Percentiles rank a stretch among this genome's conserved stretches.
phyloP scores from a whole-genome alignment of 2,113 vertebrate species.

The Tachycineta bicolor region DNA sequence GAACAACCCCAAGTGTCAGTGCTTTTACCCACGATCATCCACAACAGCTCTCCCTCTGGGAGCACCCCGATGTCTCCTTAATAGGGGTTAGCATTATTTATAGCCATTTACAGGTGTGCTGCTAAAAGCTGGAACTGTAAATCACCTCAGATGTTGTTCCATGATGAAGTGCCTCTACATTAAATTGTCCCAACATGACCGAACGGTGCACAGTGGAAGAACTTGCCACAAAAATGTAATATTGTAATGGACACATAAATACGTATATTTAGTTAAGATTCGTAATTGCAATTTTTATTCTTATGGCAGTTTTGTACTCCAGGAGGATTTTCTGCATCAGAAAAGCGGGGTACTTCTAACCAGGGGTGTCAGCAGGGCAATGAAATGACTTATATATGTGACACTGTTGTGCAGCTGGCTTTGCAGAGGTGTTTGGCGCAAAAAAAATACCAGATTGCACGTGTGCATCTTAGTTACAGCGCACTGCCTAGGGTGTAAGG shows the following conservation, averaged over 20 bases:
- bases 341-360: not conserved
- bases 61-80: slow-evolving; percentile 17
- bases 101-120: slow-evolving; percentile 20
- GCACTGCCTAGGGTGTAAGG: not conserved
- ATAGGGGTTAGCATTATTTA: slow-evolving; percentile 20
- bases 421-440: not conserved
- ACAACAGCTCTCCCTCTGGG: not conserved
- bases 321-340: not conserved
- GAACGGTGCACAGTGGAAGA: not conserved
- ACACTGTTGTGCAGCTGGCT: not conserved
- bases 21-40: not conserved
- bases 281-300: not conserved
- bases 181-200: slow-evolving; percentile 17
- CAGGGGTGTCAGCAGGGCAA: not conserved
- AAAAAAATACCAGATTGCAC: not conserved
- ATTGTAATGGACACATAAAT: not conserved
- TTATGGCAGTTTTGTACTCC: not conserved
- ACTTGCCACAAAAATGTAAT: not conserved
- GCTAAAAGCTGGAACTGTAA: not conserved
- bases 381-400: not conserved
- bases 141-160: not conserved
- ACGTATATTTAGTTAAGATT: not conserved
- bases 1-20: not conserved
- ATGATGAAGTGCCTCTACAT: not conserved
- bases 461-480: not conserved